phyloP scores from a whole-genome alignment of 2,797 vertebrate species.

The Scyliorhinus canicula region DNA sequence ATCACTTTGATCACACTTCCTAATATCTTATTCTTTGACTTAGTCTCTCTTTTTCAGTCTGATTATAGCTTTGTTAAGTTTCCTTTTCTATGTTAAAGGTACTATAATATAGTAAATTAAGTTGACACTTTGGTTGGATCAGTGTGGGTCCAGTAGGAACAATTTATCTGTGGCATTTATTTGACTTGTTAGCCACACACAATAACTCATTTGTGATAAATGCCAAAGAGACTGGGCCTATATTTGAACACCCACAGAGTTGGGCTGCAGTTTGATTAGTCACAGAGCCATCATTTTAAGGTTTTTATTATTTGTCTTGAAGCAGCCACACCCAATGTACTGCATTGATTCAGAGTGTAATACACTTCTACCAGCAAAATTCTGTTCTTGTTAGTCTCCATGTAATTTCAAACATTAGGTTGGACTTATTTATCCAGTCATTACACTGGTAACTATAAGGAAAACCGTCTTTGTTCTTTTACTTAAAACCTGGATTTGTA shows the following conservation, averaged over 20 bases:
- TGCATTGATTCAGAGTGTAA: background rate
- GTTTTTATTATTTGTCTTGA: background rate
- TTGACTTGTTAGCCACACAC: background rate
- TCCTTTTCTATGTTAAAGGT: background rate
- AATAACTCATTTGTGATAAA: background rate
- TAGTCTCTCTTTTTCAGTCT: background rate
- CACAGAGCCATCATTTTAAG: background rate
- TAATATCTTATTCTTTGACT: background rate
- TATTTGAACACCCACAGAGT: background rate
- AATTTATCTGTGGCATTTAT: background rate
- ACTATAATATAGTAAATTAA: background rate
- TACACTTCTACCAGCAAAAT: background rate
- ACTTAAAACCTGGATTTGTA: background rate
- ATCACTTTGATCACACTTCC: background rate
- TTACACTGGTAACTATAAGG: background rate
- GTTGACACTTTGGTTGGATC: too few species aligned
- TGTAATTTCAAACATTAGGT: background rate
- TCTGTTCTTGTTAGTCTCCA: background rate
- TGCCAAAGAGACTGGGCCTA: background rate
- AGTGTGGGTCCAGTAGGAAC: background rate
- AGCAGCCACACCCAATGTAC: background rate
- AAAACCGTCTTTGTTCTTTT: background rate
- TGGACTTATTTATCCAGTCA: background rate
- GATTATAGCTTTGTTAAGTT: background rate
- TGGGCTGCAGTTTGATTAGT: background rate